Conservation (phyloP, 2,113 vertebrate genomes). For the Semnornis frantzii region DNA sequence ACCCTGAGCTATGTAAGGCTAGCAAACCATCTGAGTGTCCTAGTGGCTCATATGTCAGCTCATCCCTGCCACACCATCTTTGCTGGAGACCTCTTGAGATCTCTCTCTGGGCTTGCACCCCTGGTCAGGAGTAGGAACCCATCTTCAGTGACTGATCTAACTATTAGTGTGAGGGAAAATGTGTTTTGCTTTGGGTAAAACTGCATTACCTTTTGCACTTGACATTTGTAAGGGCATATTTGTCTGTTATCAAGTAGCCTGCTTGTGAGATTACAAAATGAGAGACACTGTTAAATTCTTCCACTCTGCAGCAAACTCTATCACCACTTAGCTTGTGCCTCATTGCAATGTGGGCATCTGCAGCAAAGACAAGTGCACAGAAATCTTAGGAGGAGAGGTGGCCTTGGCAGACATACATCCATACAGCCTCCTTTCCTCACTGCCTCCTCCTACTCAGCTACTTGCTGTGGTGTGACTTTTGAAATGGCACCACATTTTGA, state of each 20-base stretch:
- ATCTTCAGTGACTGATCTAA: neutral
- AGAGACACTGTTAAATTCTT: neutral
- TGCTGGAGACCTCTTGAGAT: neutral
- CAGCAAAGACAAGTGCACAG: neutral
- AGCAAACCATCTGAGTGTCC: neutral
- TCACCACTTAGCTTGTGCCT: neutral
- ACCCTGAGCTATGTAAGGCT: neutral
- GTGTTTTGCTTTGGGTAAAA: neutral
- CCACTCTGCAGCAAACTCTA: neutral
- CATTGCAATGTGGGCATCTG: neutral
- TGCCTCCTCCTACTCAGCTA: slow-evolving; percentile 32
- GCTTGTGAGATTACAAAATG: neutral
- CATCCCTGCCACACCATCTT: neutral
- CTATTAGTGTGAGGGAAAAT: neutral
- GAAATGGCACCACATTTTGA: slow-evolving; percentile 31
- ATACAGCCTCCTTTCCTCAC: neutral
- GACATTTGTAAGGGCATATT: neutral
- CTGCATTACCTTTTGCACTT: neutral
- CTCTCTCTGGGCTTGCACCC: neutral
- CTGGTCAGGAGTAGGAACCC: neutral
- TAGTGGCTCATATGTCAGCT: neutral
- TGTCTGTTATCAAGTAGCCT: neutral
- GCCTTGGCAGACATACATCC: neutral
- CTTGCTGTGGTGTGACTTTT: slow-evolving; percentile 13
- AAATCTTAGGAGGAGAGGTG: neutral